Evolutionary conservation across 2,113 vertebrate species (phyloP).

Genomic region (Malurus elegans): DNA sequence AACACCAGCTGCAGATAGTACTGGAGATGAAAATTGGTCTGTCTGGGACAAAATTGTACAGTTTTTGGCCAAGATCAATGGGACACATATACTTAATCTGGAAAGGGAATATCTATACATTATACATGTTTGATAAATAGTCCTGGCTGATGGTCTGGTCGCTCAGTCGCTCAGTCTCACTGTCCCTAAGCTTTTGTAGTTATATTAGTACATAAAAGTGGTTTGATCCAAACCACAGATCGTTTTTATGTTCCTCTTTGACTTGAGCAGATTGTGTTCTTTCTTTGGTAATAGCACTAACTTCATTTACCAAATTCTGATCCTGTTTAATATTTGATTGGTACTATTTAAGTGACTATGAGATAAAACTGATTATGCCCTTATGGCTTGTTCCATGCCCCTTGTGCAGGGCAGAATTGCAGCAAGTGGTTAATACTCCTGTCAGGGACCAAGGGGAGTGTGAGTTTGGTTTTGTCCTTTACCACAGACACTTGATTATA

Average conservation of each 20-base stretch:
- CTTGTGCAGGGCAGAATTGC: background rate
- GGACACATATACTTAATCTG: background rate
- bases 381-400: background rate
- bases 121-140: background rate
- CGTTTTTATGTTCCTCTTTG: background rate
- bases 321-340: background rate
- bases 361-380: background rate
- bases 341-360: background rate
- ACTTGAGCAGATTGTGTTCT: background rate
- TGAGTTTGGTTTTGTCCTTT: accelerated
- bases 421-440: background rate
- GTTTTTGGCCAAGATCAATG: accelerated
- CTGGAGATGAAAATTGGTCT: background rate
- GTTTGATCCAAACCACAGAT: background rate
- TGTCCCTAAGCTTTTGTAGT: background rate
- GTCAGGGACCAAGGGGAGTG: background rate
- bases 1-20: background rate
- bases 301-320: background rate
- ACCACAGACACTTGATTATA: background rate
- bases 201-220: accelerated
- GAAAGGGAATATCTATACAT: background rate
- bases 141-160: background rate
- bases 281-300: background rate
- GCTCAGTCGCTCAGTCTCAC: no score
- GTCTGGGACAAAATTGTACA: background rate